Evolutionary conservation across 2,888 invertebrate genomes (phyloP), one percentile per base, ranked within the genome.

Genomic region (Himalopsyche tibetana): DNA sequence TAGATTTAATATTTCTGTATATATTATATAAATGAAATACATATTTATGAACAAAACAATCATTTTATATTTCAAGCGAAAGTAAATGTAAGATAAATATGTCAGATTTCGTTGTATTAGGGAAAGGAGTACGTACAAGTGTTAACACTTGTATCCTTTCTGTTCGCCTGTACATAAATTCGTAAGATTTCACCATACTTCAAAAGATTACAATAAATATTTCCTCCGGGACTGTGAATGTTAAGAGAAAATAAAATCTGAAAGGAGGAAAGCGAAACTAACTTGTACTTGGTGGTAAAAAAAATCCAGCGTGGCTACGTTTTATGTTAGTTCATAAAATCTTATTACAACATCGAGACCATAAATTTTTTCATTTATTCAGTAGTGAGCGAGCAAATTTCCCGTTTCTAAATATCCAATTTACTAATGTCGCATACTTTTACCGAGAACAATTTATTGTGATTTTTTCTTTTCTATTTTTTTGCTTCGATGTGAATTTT

Each of bases 311-410:
- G 56, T 82, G 84, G 84, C 84, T 82, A 80, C 82, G 82, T 84
- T 79, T 86, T 82, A 86, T 86, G 86, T 74, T 82, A 80, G 84
- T 86, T 84, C 84, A 84, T 86, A 86, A 86, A 86, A 86, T 86
- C 84, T 84, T 86, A 86, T 86, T 86, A 84, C 86, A 84, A 82
- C 86, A 84, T 56, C 81, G 82, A 82, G 86, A 56, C 40, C 82
- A 84, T 86, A 86, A 86, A 86, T 86, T 80, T 55, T 82, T 84
- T 86, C 86, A 86, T 86, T 86, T 86, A 86, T 86, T 84, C 82
- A 84, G 84, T 82, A 84, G 82, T 82, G 86, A 82, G 79, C 82
- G 74, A 74, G 55, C 38, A 82, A 69, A 83, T 40, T 83, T 42
- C 84, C n/a, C 51, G 84, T 28, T 63, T 80, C 82, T 56, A 87